A percentile compares a stretch with the other conserved stretches of the same genome.
Evolutionary conservation across 1,140 invertebrate genomes (phyloP).

Genomic region (Tetramorium simillimum): DNA sequence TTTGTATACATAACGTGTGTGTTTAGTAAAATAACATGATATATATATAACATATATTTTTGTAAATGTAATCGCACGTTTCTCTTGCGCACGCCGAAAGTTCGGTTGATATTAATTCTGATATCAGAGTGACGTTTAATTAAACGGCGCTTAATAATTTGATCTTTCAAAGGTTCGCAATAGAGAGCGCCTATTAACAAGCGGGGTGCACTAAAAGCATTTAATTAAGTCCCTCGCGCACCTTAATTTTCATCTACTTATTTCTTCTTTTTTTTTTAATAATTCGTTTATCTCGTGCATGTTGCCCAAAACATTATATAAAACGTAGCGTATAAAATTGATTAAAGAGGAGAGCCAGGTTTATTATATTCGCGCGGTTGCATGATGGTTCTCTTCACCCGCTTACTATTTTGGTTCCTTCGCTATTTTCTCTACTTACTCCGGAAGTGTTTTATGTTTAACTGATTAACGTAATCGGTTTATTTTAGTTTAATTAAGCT

Average conservation of each 20-base stretch:
- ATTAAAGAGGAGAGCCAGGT: not conserved
- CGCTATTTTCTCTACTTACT: constrained; percentile 14
- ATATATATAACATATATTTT: constrained; percentile 1
- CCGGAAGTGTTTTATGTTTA: not conserved
- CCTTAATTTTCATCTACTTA: not conserved
- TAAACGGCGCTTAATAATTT: constrained; percentile 29
- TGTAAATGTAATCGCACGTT: not conserved
- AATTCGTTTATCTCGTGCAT: not conserved
- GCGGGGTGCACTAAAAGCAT: not conserved
- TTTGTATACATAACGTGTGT: not conserved
- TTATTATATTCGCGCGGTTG: constrained; percentile 15
- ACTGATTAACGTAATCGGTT: constrained; percentile 28
- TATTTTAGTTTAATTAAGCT: constrained; percentile 36
- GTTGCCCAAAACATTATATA: not conserved
- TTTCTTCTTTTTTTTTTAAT: not conserved
- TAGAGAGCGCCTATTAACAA: not conserved
- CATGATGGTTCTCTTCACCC: not conserved
- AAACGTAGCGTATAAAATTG: not conserved
- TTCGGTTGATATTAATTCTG: constrained; percentile 3
- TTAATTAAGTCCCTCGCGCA: not conserved
- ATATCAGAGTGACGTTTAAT: constrained; percentile 26
- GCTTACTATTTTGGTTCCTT: not conserved
- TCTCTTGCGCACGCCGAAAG: not conserved
- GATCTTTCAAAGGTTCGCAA: constrained; percentile 6
- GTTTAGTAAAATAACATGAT: not conserved